Evolutionary conservation across 2,797 vertebrate species (phyloP).

Genomic region (Australoheros facetus): DNA sequence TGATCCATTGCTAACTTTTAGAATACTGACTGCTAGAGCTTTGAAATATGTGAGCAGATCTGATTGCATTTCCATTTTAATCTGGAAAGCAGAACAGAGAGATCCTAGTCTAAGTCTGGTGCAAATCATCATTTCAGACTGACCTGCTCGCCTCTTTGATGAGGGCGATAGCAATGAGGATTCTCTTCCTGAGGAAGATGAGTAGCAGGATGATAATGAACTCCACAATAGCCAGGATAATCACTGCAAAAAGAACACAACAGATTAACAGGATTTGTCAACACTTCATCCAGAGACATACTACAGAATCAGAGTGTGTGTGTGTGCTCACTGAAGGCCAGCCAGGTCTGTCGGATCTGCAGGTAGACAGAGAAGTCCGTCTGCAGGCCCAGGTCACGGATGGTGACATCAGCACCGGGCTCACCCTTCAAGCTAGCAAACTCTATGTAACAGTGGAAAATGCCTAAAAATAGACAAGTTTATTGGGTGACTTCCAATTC

Average conservation of each 20-base stretch:
- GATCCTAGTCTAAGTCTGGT: not conserved
- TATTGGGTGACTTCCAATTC: accelerated
- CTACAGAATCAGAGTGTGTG: not conserved
- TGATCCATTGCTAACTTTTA: not conserved
- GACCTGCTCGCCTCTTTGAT: constrained; percentile 97
- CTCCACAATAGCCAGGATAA: constrained; percentile 91
- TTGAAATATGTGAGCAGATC: not conserved
- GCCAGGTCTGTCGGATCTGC: constrained; percentile 93
- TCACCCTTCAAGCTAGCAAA: constrained; percentile 81
- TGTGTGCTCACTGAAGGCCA: constrained; percentile 89
- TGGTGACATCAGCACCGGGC: constrained; percentile 85
- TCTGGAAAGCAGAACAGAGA: not conserved
- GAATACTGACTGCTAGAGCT: not conserved
- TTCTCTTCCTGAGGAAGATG: constrained; percentile 94
- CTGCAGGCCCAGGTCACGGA: constrained; percentile 91
- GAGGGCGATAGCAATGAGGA: constrained; percentile 92
- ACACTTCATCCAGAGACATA: not conserved
- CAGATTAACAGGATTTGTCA: not conserved
- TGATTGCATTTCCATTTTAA: not conserved
- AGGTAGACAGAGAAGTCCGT: constrained; percentile 91
- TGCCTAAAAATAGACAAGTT: constrained; percentile 77
- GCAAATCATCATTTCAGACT: constrained; percentile 1
- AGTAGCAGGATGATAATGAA: constrained; percentile 89
- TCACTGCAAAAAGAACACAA: constrained; percentile 81
- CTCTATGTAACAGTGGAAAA: constrained; percentile 94